These are phyloP conservation scores for Protaetia brevitarsis DNA, from an alignment of 1,140 invertebrate genomes.

Conservation along the genomic window DNA sequence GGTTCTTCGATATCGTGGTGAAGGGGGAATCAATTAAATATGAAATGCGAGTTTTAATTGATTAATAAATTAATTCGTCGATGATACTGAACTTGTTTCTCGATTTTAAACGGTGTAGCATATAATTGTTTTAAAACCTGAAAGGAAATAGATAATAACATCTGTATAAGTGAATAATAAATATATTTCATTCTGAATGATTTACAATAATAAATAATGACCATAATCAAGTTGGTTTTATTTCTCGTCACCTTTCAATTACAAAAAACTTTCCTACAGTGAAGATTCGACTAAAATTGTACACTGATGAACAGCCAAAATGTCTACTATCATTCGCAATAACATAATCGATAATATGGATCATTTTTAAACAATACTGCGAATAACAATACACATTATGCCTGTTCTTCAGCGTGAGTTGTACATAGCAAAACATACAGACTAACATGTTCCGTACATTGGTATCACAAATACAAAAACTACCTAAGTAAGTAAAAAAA, in stretches of 20 bases:
- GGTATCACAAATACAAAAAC: constrained; percentile 19
- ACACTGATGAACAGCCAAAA: too few species aligned
- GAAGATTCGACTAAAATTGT: not conserved
- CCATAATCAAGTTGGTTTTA: not conserved
- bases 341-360: too few species aligned
- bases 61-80: not conserved
- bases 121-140: too few species aligned
- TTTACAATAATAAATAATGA: constrained; percentile 23
- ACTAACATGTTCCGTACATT: not conserved
- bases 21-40: too few species aligned
- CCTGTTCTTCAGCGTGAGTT: too few species aligned
- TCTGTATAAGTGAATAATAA: constrained; percentile 19
- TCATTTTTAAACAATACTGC: too few species aligned
- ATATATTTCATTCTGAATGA: constrained; percentile 24
- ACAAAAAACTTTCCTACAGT: not conserved
- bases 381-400: too few species aligned
- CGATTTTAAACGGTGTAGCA: too few species aligned
- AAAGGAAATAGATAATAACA: not conserved
- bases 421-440: not conserved
- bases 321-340: too few species aligned
- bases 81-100: too few species aligned
- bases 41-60: not conserved
- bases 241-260: not conserved
- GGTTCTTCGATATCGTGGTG: not conserved
- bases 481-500: constrained; percentile 21